Evolutionary conservation across 64 coral and sea anemone genomes (phyloP).

Genomic region (Pocillopora verrucosa): DNA sequence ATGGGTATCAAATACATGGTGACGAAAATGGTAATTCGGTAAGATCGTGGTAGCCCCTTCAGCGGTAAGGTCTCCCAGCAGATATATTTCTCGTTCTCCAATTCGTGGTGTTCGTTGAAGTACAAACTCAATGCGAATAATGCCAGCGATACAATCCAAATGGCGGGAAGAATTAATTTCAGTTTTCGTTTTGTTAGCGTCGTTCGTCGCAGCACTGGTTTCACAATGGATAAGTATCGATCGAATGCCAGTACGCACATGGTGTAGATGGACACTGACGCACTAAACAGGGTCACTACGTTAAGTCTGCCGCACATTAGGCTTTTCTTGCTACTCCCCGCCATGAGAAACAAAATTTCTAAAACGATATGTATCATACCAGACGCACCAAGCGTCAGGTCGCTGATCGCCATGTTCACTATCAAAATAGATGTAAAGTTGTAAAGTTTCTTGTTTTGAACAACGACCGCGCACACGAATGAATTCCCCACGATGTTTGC

Average conservation of each 20-base stretch:
- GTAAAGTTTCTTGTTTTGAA: slow-evolving; percentile 5
- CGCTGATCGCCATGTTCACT: slow-evolving; percentile 41
- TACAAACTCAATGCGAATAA: not conserved
- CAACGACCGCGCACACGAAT: slow-evolving; percentile 28
- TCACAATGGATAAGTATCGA: slow-evolving; percentile 40
- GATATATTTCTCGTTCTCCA: not conserved
- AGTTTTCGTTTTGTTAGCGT: slow-evolving; percentile 24
- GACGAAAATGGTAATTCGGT: slow-evolving; percentile 9
- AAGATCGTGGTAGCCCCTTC: slow-evolving; percentile 1
- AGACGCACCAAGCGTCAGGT: slow-evolving; percentile 1
- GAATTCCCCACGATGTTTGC: slow-evolving; percentile 41
- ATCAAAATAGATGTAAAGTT: slow-evolving; percentile 44
- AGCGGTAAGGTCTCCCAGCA: slow-evolving; percentile 30
- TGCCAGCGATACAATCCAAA: slow-evolving; percentile 12
- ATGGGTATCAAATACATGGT: slow-evolving; percentile 29
- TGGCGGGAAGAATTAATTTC: slow-evolving; percentile 30
- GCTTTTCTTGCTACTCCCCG: not conserved
- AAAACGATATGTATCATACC: slow-evolving; percentile 25
- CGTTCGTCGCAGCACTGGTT: slow-evolving; percentile 2
- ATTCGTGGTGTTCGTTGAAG: not conserved
- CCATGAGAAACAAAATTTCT: not conserved
- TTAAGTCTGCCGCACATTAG: slow-evolving; percentile 7
- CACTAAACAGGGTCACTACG: not conserved
- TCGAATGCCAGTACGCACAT: slow-evolving; percentile 34
- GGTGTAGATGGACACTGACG: slow-evolving; percentile 31